phyloP scores from a whole-genome alignment of 2,888 invertebrate species.

The Busseola fusca region DNA sequence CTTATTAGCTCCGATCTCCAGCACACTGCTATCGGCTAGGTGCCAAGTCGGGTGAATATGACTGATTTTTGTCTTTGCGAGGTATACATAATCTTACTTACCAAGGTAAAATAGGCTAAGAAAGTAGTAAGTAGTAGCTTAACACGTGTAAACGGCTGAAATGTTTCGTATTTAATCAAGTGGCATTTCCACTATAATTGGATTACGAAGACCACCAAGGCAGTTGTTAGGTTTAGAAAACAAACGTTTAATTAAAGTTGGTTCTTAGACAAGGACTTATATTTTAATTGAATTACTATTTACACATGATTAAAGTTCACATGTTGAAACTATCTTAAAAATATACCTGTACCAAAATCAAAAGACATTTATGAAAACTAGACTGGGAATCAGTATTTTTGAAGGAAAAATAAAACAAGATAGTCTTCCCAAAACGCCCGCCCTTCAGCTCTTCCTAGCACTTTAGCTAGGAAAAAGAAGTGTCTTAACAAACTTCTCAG shows the following conservation, averaged over 20 bases:
- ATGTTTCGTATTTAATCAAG: neutral
- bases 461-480: neutral
- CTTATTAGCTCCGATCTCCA: conserved; percentile 12
- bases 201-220: neutral
- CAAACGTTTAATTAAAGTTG: neutral
- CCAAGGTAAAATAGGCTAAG: neutral
- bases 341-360: neutral
- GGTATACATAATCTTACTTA: neutral
- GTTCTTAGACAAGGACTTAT: neutral
- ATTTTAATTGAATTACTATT: neutral
- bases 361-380: neutral
- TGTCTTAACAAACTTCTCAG: neutral
- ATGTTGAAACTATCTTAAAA: neutral
- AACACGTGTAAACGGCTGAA: neutral
- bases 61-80: neutral
- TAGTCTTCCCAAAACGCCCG: neutral
- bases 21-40: neutral
- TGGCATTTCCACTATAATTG: neutral
- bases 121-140: no score
- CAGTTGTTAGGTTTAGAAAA: neutral
- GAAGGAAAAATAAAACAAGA: neutral
- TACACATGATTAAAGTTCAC: no score
- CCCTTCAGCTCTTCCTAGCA: neutral
- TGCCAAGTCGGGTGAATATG: conserved; percentile 23
- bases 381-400: neutral